Evolutionary conservation across 1,140 invertebrate species (phyloP), one percentile per base, ranked within the genome.

Genomic region (Samia ricini): DNA sequence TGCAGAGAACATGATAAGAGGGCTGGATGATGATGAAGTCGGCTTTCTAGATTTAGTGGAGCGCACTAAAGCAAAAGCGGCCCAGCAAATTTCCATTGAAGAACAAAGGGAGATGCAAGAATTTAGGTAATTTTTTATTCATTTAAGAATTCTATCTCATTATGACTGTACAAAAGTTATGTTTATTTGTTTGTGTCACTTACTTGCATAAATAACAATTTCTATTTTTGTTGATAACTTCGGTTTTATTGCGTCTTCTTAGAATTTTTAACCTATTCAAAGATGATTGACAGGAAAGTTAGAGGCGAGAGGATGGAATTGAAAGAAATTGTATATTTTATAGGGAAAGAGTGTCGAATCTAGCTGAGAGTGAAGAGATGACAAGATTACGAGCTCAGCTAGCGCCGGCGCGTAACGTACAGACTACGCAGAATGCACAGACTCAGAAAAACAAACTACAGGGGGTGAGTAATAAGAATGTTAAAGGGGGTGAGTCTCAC

Each of bases 1-100:
- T 92, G 18, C 76, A 97, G 97, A 98, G 90, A 98, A 99, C 91
- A 95, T 98, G 92, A 98, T 99, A 63, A 95, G 97, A 88, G 97
- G 97, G 7, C 89, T 99, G 2, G 97, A 99, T 88, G 97, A 98
- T 82, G 98, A 99, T 89, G 98, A 99, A 92, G 95, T 98, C 0
- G 95, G 97, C 69, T 99, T 99, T 88, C 89, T 99, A 7, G 96
- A 99, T 75, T 91, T 96, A 52, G 96, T 99, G 7, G 96, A 98
- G 88, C 92, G 94, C 66, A 95, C 94, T 19, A 97, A 97, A 91
- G 92, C 96, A 33, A 95, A 96, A 63, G 95, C 95, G 36, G 97
- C 98, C 68, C 92, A 94, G 61, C 94, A 95, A 80, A 96, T 97
- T 63, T 92, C 93, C 76, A 83, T 94, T 33, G 96, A 98, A 79